Base-by-base conservation (phyloP, 2,113 vertebrate species). In the Myotis brandtii region DNA sequence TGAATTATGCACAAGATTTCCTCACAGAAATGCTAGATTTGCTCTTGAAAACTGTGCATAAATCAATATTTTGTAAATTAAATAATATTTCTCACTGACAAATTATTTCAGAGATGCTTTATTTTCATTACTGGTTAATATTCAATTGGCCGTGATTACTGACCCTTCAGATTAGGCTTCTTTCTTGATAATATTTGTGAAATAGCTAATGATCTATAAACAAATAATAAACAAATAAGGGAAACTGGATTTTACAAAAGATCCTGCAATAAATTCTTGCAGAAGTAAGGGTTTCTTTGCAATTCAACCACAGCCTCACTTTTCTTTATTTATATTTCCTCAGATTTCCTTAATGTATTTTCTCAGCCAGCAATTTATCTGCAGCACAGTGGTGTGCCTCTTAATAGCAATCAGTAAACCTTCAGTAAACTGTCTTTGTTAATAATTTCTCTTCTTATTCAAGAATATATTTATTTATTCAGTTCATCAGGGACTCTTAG, bases 401-500 rank as follows among this genome's bases (percentile, higher is more conserved):
- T 95, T 92, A 76, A 81, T 13, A 77, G 87, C 72, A 93, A 86
- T 95, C 94, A 96, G 88, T 27, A 95, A 97, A 79, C 23, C 54
- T 86, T 86, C 37, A 88, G 11, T 27, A 62, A 62, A 50, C 27
- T 56, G 37, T 67, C 69, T 90, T 23, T 81, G 77, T 54, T 93
- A 85, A 91, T 75, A 43, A 95, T 37, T 69, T 85, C 90, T 80
- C 37, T 89, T 94, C 72, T 89, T 86, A 96, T 70, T 96, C 88
- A 95, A 95, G 54, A 90, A 95, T 54, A 62, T 76, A 96, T 83
- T 97, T 97, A 95, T 88, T 96, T 95, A 95, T 93, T 95, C 72
- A 94, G 85, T 79, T 94, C 94, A 94, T 86, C 77, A 75, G 67
- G 85, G 85, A 86, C 69, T 91, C 91, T 87, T 16, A 43, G 37